phyloP scores from a whole-genome alignment of 2,888 invertebrate genomes.

The Tenthredo amoena region DNA sequence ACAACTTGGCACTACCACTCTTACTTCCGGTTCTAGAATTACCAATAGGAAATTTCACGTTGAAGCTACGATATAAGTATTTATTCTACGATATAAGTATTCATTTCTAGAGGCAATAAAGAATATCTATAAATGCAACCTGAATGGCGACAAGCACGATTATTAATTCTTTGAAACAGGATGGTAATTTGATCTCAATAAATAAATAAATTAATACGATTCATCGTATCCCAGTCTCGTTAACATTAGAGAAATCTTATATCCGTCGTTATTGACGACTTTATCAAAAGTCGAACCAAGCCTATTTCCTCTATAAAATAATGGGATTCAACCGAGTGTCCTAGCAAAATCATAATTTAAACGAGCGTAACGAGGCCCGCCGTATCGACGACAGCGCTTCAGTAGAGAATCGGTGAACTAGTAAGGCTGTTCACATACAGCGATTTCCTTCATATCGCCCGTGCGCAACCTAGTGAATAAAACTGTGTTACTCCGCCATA shows the following conservation, averaged over 20 bases:
- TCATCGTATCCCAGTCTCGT: not conserved
- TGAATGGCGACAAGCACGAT: not conserved
- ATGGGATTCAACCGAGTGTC: not conserved
- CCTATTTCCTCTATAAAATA: not conserved
- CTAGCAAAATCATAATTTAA: not conserved
- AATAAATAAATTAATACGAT: not conserved
- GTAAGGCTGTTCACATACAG: slow-evolving; percentile 1
- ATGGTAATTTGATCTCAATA: not conserved
- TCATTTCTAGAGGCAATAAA: not conserved
- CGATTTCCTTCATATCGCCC: not conserved
- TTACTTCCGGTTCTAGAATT: slow-evolving; percentile 59
- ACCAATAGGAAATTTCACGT: not conserved
- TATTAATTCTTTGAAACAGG: not conserved
- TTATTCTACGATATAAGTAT: not conserved
- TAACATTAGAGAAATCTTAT: not conserved
- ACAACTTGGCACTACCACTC: slow-evolving; percentile 59
- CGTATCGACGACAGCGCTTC: not conserved
- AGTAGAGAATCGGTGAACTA: not conserved
- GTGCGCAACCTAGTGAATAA: not conserved
- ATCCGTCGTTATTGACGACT: not conserved
- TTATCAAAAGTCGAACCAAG: slow-evolving; percentile 57
- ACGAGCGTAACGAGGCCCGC: slow-evolving; percentile 3
- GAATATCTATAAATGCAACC: not conserved
- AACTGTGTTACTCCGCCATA: slow-evolving; percentile 47
- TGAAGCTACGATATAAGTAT: not conserved